These are phyloP conservation scores for Phyllostomus hastatus DNA, from an alignment of 2,113 vertebrate species.

Conservation along the genomic window DNA sequence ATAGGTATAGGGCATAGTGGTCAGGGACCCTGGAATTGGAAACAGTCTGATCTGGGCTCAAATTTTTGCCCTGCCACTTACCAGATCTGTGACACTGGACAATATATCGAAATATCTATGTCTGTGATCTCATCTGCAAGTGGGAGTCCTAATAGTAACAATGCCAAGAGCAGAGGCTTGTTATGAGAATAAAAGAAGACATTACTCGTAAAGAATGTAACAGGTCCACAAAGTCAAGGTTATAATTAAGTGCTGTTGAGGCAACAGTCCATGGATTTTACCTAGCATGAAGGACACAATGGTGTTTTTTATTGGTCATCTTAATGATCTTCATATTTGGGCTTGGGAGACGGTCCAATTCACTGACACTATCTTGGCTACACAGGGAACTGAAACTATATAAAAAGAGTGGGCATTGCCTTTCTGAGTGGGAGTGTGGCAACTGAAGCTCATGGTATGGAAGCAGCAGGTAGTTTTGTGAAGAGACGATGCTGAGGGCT, in stretches of 20 bases:
- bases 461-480: neutral
- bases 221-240: neutral
- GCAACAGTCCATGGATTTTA: neutral
- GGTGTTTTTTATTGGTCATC: neutral
- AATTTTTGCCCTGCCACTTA: neutral
- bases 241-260: neutral
- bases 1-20: neutral
- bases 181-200: neutral
- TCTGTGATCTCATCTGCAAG: neutral
- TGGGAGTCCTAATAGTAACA: neutral
- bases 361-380: neutral
- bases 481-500: neutral
- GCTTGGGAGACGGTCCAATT: neutral
- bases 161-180: neutral
- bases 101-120: neutral
- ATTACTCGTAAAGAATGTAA: neutral
- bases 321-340: neutral
- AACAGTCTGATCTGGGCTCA: neutral
- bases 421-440: neutral
- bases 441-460: rapidly evolving
- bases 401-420: neutral
- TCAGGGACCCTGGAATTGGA: neutral
- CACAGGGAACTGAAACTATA: neutral
- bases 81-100: neutral
- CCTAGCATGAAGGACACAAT: neutral